Base-by-base conservation (phyloP, 2,888 invertebrate genomes). In the Meta bourneti region DNA sequence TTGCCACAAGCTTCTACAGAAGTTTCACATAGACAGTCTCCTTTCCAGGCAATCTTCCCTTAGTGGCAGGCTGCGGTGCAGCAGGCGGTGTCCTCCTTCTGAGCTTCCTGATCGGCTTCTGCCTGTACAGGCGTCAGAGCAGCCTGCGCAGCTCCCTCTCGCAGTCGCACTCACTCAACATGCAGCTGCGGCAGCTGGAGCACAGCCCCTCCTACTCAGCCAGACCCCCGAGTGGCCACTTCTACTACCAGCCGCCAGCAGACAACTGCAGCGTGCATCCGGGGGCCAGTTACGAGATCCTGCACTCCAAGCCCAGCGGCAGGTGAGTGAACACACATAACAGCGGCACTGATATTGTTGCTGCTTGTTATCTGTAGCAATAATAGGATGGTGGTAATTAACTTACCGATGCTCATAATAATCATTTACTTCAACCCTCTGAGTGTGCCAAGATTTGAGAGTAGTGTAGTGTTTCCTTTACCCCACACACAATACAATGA, bases 181-280 rank as follows among this genome's bases (percentile, higher is more conserved):
- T 94, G 93, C 94, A 94, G 72, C 90, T 94, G 70, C 83, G 94
- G 16, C 94, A 93, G 54, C 81, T 94, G 75, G 94, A 94, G 54
- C 94, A 93, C 78, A 93, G 93, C 77, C 93, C 94, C 9, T 93
- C 93, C n/a, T 93, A 90, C 75, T 93, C 93, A 9, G 93, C 91
- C 9, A 93, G 93, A 8, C 89, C 91, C 20, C 90, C 92, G 9
- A 49, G 16, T 34, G 81, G 79, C 2, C 74, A 86, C 51, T 88
- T 54, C n/a, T 77, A 87, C 48, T 77, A 71, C 89, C 80, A 7
- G 69, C 52, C 5, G 54, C 49, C 71, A 13, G 61, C 61, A 6
- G 61, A 11, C 5, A 85, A 81, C 69, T 89, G 93, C 77, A 84
- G 75, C n/a, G 54, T 90, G 54, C 92, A 61, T 11, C 48, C 85